A percentile compares a stretch with the other conserved stretches of the same genome.
phyloP scores from a whole-genome alignment of 2,113 vertebrate species.

The Salvelinus namaycush region DNA sequence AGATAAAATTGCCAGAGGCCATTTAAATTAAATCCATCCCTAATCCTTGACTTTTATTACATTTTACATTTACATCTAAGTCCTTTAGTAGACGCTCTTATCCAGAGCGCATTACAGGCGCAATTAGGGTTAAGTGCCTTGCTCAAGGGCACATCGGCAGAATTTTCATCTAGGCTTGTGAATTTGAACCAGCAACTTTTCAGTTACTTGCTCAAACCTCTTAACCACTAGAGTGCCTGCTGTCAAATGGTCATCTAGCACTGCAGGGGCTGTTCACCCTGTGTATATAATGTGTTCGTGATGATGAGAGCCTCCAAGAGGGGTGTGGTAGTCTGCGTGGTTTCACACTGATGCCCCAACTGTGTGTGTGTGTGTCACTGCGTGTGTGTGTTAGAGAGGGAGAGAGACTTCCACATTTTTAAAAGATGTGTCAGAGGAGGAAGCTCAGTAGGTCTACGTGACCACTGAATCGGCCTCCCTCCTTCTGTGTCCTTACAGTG shows the following conservation, averaged over 20 bases:
- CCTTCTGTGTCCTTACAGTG: too few species aligned
- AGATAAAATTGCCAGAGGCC: not conserved
- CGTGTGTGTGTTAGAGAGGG: not conserved
- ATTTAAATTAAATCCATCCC: constrained; percentile 23
- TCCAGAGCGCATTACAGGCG: too few species aligned
- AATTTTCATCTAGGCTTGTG: too few species aligned
- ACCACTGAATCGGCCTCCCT: not conserved
- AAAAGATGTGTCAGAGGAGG: not conserved
- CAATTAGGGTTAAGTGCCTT: too few species aligned
- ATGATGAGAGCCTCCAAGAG: not conserved
- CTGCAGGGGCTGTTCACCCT: not conserved
- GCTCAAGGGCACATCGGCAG: too few species aligned
- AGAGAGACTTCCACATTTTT: too few species aligned
- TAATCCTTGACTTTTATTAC: constrained; percentile 15
- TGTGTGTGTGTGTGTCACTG: constrained; percentile 1
- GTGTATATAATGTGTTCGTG: not conserved
- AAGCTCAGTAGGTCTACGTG: not conserved
- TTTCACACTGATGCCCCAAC: not conserved
- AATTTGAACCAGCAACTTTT: too few species aligned
- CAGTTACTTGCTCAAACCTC: too few species aligned
- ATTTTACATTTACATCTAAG: not conserved
- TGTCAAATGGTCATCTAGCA: not conserved
- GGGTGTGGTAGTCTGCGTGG: not conserved
- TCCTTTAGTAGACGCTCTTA: too few species aligned
- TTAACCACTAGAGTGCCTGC: too few species aligned